These are phyloP conservation scores for Onthophagus taurus DNA, from an alignment of 1,140 invertebrate species.

Conservation along the genomic window DNA sequence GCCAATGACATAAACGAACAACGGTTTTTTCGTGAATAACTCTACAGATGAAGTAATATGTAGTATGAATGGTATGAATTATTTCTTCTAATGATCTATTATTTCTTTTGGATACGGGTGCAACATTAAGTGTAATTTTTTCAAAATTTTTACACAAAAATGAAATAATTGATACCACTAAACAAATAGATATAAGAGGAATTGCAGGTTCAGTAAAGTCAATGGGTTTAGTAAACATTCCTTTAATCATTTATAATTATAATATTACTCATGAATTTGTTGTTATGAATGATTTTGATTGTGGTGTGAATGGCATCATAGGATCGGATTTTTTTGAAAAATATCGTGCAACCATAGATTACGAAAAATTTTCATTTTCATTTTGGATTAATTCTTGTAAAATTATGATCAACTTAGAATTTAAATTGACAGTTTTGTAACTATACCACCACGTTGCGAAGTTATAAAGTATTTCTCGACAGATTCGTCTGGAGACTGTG, in stretches of 20 bases:
- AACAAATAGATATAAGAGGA: constrained; percentile 12
- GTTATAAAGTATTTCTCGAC: constrained; percentile 16
- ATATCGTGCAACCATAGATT: constrained; percentile 14
- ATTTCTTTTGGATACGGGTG: constrained; percentile 16
- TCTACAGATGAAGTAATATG: background rate
- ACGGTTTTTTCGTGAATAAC: background rate
- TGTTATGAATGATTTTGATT: constrained; percentile 15
- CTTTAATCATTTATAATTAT: constrained; percentile 4
- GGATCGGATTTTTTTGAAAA: constrained; percentile 19
- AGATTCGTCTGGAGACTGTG: constrained; percentile 14
- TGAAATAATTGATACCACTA: constrained; percentile 8
- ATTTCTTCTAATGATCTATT: constrained; percentile 6
- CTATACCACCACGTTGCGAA: constrained; percentile 17
- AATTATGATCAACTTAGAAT: constrained; percentile 11
- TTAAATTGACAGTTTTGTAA: constrained; percentile 12
- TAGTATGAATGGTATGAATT: constrained; percentile 15
- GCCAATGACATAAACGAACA: background rate
- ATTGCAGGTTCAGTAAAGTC: constrained; percentile 12
- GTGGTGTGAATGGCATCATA: constrained; percentile 15
- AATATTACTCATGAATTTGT: constrained; percentile 15
- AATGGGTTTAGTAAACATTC: constrained; percentile 7
- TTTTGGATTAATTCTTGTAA: constrained; percentile 6
- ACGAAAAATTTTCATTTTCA: constrained; percentile 14
- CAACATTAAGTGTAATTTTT: constrained; percentile 18
- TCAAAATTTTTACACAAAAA: constrained; percentile 13